These are phyloP conservation scores for Helicoverpa assulta DNA, from an alignment of 2,888 invertebrate genomes.

Conservation along the genomic window DNA sequence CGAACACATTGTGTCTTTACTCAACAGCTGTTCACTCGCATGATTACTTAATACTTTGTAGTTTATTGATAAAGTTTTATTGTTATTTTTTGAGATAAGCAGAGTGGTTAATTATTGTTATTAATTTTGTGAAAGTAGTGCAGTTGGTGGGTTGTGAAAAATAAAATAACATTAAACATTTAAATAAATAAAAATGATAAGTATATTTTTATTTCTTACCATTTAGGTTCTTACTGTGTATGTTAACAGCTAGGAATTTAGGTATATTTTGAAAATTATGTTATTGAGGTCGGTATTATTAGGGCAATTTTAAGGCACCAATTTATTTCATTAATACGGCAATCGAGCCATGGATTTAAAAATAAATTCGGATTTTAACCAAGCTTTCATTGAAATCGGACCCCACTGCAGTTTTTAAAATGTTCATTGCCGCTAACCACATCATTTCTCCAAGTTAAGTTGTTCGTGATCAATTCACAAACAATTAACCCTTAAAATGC, in stretches of 20 bases:
- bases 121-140: slow-evolving; percentile 12
- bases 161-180: not conserved
- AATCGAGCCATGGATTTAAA: not conserved
- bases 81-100: slow-evolving; percentile 16
- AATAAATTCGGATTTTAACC: not conserved
- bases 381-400: slow-evolving; percentile 6
- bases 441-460: slow-evolving; percentile 33
- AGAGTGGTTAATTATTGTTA: slow-evolving; percentile 1
- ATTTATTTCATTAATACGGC: not conserved
- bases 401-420: slow-evolving; percentile 12
- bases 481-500: slow-evolving; percentile 36
- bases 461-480: slow-evolving; percentile 49
- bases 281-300: not conserved
- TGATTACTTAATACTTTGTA: slow-evolving; percentile 29
- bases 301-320: not conserved
- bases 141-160: not conserved
- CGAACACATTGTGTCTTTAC: slow-evolving; percentile 73
- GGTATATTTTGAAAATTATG: not conserved
- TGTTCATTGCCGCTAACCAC: slow-evolving; percentile 7
- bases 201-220: too few species aligned
- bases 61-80: slow-evolving; percentile 8
- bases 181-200: not conserved
- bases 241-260: too few species aligned
- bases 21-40: slow-evolving; percentile 50
- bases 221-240: too few species aligned